Base-by-base conservation (phyloP, 2,797 vertebrate species). In the Poeciliopsis infans region DNA sequence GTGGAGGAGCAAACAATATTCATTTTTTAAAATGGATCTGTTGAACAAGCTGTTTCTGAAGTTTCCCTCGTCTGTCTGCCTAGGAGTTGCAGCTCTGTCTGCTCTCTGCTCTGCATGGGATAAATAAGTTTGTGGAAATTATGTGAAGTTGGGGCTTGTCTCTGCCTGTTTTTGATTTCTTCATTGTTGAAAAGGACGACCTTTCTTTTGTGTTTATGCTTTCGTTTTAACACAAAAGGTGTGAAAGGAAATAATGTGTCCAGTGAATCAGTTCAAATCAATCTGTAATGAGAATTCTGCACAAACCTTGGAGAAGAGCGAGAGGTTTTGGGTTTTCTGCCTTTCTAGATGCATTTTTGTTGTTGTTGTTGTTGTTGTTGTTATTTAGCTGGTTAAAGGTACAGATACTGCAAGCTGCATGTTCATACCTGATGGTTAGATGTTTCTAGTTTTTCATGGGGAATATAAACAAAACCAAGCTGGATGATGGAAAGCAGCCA, bases 401-500 rank as follows among this genome's bases (percentile, higher is more conserved):
- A 61, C 57, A 39, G 33, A 36, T 39, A 68, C 41, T 25, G 36
- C 2, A 20, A 68, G 7, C 7, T 68, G 18, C 33, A 64, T 20
- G 59, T 36, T 18, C 1, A 1, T 28, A 68, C 47, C 8, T 31
- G 47, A n/a, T 68, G 64, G 20, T 23, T 53, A 33, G 39, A 36
- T 28, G 64, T 20, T 70, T 12, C 49, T n/a, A n/a, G 28, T 20
- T 25, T 7, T 16, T 13, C n/a, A 36, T 46, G 12, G 31, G 28
- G 33, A 39, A n/a, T 49, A 8, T 16, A 69, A 18, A 18, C 25
- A 57, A 59, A 78, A 72, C 20, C 68, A 72, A 31, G 45, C 41
- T 59, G 51, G 76, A 47, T 47, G 51, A 53, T 16, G 61, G 51
- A 55, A 55, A 72, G 71, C 53, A 78, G 53, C 15, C 36, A 16